Percentiles rank a stretch among this genome's conserved stretches.
Conservation (phyloP, 2,113 vertebrate genomes). For the Scartelaos histophorus region DNA sequence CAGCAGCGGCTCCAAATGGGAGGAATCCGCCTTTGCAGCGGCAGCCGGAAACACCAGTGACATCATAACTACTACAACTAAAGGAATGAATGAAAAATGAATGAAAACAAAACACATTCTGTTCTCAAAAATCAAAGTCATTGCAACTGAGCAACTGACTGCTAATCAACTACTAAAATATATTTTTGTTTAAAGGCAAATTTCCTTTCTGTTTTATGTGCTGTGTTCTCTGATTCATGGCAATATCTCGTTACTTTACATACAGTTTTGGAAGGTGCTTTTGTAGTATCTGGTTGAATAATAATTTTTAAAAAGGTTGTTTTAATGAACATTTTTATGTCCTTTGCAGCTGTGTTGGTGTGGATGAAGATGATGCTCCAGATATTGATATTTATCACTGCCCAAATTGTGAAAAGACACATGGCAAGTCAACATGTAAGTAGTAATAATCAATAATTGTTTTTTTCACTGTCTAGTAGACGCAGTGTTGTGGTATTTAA, state of each 20-base stretch:
- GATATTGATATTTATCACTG: conserved; percentile 98
- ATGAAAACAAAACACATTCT: neutral
- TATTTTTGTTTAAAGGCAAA: neutral
- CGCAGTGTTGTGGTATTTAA: neutral
- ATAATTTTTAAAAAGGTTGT: neutral
- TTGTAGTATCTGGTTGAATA: no score
- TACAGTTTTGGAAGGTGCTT: no score
- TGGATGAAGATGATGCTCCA: conserved; percentile 96
- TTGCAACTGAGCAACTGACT: neutral
- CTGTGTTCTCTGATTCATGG: no score
- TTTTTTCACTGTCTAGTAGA: neutral
- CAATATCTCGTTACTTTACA: no score
- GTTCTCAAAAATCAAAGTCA: neutral
- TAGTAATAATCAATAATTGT: neutral
- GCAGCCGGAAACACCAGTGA: conserved; percentile 12
- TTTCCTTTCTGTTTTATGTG: neutral
- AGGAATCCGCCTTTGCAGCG: conserved; percentile 52
- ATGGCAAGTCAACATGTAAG: conserved; percentile 95
- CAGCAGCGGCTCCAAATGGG: conserved; percentile 52
- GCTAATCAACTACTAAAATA: neutral
- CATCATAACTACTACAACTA: neutral
- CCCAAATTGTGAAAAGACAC: conserved; percentile 96
- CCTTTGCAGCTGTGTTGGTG: conserved; percentile 88
- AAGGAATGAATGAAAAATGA: neutral
- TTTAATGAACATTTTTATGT: neutral